Conservation (phyloP, 2,888 invertebrate species). For the Plebejus anna region DNA sequence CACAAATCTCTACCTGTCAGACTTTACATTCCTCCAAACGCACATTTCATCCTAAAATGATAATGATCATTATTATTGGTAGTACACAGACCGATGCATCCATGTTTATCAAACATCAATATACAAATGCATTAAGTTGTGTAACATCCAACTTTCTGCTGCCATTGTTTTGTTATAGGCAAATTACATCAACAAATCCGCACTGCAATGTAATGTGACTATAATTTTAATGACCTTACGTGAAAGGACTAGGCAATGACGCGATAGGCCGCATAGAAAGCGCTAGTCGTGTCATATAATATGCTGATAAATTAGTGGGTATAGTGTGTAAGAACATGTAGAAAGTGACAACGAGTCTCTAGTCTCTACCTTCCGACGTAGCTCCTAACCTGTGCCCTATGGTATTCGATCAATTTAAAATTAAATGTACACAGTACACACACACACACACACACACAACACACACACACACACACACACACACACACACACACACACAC, state of each 20-base stretch:
- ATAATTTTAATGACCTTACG: conserved; percentile 29
- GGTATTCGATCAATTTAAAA: background rate
- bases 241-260: conserved; percentile 29
- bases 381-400: background rate
- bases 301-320: conserved; percentile 30
- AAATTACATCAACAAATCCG: conserved; percentile 24
- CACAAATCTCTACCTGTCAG: background rate
- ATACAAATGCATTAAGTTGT: conserved; percentile 5
- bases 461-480: no score
- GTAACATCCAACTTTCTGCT: background rate
- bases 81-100: background rate
- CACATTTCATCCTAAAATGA: no score
- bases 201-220: conserved; percentile 28
- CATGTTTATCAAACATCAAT: background rate
- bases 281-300: conserved; percentile 31
- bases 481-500: no score
- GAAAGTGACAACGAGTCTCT: conserved; percentile 32
- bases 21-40: background rate
- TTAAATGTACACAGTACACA: background rate
- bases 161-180: conserved; percentile 15
- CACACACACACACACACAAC: no score
- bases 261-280: conserved; percentile 32
- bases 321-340: conserved; percentile 3
- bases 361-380: background rate
- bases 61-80: background rate